These are phyloP conservation scores for Chascanopsetta lugubris DNA, from an alignment of 2,113 vertebrate species.

Conservation along the genomic window DNA sequence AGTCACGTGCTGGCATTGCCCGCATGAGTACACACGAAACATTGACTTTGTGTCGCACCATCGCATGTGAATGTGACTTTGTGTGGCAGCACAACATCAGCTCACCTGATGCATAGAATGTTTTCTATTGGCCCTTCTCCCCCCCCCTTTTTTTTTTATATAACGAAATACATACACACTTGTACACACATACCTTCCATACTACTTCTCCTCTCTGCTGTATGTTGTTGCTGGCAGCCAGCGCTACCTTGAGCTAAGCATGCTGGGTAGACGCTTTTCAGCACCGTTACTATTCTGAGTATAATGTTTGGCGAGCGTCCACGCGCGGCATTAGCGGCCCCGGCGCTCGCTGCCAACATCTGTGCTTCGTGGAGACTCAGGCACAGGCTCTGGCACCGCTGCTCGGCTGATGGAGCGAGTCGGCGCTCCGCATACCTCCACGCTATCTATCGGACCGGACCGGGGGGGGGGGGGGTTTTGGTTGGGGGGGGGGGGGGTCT, in stretches of 20 bases:
- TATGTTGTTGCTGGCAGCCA: conserved; percentile 77
- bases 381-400: conserved; percentile 47
- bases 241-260: conserved; percentile 71
- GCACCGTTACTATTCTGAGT: conserved; percentile 79
- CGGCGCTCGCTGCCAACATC: conserved; percentile 57
- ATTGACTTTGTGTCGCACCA: background rate
- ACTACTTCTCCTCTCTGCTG: conserved; percentile 18
- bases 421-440: conserved; percentile 50
- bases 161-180: conserved; percentile 26
- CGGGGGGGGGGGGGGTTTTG: conserved; percentile 10
- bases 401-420: conserved; percentile 19
- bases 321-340: conserved; percentile 55
- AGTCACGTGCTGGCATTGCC: background rate
- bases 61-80: background rate
- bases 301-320: conserved; percentile 76
- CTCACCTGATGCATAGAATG: background rate
- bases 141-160: background rate
- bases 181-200: conserved; percentile 35
- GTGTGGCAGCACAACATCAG: background rate
- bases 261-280: conserved; percentile 77
- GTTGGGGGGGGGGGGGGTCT: background rate
- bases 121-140: background rate
- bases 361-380: conserved; percentile 45
- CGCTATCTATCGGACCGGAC: conserved; percentile 34
- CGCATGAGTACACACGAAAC: no score